Conservation (phyloP, 2,797 vertebrate genomes). For the Apodemus agrarius region DNA sequence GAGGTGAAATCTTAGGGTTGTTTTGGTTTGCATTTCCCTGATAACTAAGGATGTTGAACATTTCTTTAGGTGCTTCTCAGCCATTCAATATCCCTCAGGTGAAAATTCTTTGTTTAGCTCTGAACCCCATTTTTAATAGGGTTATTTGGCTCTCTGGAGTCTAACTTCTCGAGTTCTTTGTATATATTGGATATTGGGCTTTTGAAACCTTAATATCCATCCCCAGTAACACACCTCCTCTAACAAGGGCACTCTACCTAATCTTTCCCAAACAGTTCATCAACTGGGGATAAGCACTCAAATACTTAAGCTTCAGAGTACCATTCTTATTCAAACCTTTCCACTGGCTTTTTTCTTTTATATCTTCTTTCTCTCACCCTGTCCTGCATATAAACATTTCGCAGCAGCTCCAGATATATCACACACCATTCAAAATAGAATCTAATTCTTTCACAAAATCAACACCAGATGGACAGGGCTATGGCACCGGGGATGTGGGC, state of each 20-base stretch:
- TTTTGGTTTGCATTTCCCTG: no score
- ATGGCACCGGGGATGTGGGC: neutral
- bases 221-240: neutral
- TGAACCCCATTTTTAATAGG: no score
- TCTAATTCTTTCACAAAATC: slow-evolving; percentile 32
- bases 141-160: no score
- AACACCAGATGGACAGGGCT: neutral
- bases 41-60: no score
- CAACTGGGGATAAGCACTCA: neutral
- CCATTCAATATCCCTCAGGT: no score
- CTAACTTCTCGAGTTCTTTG: no score
- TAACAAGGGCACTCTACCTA: no score
- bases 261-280: neutral
- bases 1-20: no score
- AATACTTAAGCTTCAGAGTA: neutral
- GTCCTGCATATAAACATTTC: neutral
- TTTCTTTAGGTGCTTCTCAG: no score
- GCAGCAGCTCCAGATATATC: neutral
- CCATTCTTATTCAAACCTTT: neutral
- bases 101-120: no score
- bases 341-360: neutral
- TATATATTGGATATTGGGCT: no score
- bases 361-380: neutral
- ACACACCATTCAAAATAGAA: neutral
- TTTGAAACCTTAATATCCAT: neutral